Base-by-base conservation (phyloP, 2,888 invertebrate species). In the Drosophila mercatorum region DNA sequence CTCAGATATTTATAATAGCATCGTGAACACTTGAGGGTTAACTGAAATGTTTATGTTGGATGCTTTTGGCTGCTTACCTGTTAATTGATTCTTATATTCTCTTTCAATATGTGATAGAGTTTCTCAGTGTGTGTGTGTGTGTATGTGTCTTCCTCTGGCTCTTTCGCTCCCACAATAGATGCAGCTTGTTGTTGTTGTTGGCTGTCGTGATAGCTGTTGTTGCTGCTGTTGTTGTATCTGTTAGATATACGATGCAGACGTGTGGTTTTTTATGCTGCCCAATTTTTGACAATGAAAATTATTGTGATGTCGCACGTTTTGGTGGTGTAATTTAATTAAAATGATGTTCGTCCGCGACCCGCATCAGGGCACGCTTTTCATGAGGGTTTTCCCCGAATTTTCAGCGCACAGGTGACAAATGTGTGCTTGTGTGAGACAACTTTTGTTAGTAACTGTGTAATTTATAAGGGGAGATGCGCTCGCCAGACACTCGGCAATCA, bases 81-180 rank as follows among this genome's bases (percentile, higher is more conserved):
- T 88, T 90, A 91, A 91, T 90, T 91, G 91, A 90, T 91, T 88
- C 88, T 89, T 81, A 91, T 88, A 91, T 83, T 89, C 82, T 68
- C 77, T 60, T 44, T 67, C 49, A 51, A 11, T 31, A 40, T 64
- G 28, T 34, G 28, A 5, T 5, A 31, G 3, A 31, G 5, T 31
- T 3, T 22, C 22, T 22, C 22, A 22, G 22, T 28, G 28, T 28
- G 34, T 31, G 28, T 49, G 51, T 64, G 47, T 56, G 53, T 64
- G 52, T 36, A 22, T 38, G 22, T 40, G 11, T 55, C 5, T 36
- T 49, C 14, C 10, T 41, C 47, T 47, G 7, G 28, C 46, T 38
- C 22, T 56, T 46, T 65, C 26, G 17, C 47, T 63, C 58, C 14
- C 46, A 46, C 58, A 38, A n/a, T 58, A 26, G 46, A 46, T 26